A percentile compares a stretch with the other conserved stretches of the same genome.
These are phyloP conservation scores for Limosa lapponica DNA, from an alignment of 2,797 vertebrate species.

Conservation along the genomic window DNA sequence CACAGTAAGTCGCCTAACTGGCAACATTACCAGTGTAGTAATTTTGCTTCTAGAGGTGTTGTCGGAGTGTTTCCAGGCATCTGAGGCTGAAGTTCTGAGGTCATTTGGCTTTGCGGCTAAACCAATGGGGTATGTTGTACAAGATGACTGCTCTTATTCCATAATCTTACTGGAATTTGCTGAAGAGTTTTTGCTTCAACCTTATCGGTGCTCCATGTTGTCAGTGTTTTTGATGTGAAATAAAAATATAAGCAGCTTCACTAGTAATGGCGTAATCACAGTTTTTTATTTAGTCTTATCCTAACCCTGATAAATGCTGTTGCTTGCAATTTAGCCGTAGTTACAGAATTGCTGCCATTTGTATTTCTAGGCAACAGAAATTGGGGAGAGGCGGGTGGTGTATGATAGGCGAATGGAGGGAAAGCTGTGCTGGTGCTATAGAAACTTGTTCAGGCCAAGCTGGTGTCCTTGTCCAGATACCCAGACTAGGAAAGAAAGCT, in stretches of 20 bases:
- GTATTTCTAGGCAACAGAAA: not conserved
- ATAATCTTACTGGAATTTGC: not conserved
- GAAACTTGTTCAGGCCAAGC: not conserved
- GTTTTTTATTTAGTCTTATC: not conserved
- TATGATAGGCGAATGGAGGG: not conserved
- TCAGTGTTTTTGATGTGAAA: not conserved
- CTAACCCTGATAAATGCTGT: not conserved
- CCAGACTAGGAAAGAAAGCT: not conserved
- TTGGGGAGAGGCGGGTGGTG: fast-evolving
- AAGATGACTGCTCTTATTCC: not conserved
- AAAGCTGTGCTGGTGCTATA: not conserved
- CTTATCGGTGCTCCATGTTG: not conserved
- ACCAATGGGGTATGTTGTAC: not conserved
- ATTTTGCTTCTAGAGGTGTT: not conserved
- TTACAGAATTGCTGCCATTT: not conserved
- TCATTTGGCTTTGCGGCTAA: not conserved
- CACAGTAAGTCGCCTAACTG: not conserved
- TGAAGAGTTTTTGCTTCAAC: not conserved
- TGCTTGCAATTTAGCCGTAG: not conserved
- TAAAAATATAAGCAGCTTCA: not conserved
- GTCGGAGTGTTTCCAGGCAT: not conserved
- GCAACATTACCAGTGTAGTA: not conserved
- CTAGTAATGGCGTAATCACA: not conserved
- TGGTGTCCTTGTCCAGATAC: not conserved
- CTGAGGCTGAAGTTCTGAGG: not conserved